phyloP scores from a whole-genome alignment of 2,888 invertebrate species.

The Ganaspis brasiliensis region DNA sequence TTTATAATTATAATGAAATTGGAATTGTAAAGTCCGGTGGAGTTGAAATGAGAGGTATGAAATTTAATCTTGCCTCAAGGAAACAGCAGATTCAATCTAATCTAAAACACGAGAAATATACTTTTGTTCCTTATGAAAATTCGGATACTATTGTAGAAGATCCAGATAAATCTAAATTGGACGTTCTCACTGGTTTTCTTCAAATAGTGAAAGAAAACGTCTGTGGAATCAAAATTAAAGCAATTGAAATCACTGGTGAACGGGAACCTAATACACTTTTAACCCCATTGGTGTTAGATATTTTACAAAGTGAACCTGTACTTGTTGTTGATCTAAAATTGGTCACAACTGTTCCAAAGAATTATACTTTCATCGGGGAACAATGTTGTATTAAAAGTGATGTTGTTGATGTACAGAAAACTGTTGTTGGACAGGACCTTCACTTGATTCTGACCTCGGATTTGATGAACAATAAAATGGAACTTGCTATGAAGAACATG shows the following conservation, averaged over 20 bases:
- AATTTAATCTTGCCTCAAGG: conserved; percentile 94
- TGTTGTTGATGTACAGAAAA: conserved; percentile 84
- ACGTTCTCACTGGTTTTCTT: conserved; percentile 86
- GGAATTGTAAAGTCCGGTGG: conserved; percentile 91
- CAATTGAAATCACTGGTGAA: conserved; percentile 86
- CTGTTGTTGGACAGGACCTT: conserved; percentile 85
- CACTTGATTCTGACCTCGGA: conserved; percentile 87
- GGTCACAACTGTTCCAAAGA: too few species aligned
- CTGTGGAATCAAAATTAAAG: conserved; percentile 86
- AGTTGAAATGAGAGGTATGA: conserved; percentile 93
- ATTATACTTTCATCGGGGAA: conserved; percentile 83
- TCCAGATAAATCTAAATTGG: conserved; percentile 83
- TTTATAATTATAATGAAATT: conserved; percentile 87
- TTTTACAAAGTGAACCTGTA: conserved; percentile 90
- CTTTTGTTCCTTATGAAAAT: conserved; percentile 89
- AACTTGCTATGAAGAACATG: conserved; percentile 82
- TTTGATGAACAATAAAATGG: conserved; percentile 83
- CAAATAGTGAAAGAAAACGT: conserved; percentile 92
- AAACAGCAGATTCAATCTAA: conserved; percentile 87
- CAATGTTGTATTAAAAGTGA: conserved; percentile 85
- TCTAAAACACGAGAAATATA: conserved; percentile 92
- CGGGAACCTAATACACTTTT: conserved; percentile 86
- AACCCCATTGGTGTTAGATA: too few species aligned
- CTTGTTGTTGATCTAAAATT: too few species aligned
- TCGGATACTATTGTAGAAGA: conserved; percentile 82